Conservation (phyloP, 2,888 invertebrate genomes). For the Temnothorax rugatulus region DNA sequence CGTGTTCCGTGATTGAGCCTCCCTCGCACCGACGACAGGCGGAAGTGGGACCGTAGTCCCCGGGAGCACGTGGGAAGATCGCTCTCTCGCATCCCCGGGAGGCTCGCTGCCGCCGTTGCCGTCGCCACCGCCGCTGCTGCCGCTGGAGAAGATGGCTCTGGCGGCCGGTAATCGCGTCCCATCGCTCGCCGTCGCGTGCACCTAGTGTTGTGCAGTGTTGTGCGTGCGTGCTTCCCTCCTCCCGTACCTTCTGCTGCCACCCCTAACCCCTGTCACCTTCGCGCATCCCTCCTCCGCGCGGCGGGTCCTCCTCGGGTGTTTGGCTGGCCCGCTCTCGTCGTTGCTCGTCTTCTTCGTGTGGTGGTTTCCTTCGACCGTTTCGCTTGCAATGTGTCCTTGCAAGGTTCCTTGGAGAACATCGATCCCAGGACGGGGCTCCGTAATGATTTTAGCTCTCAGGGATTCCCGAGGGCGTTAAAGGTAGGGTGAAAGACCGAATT, state of each 20-base stretch:
- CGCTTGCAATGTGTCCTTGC: not conserved
- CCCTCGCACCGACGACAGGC: conserved; percentile 63
- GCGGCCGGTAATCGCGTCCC: conserved; percentile 68
- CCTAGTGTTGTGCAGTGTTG: conserved; percentile 60
- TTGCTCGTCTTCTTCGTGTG: not conserved
- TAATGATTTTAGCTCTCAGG: not conserved
- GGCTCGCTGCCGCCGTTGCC: not conserved
- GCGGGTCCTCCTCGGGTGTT: not conserved
- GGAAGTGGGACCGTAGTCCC: conserved; percentile 70
- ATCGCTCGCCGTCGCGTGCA: conserved; percentile 53
- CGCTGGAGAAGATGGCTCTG: conserved; percentile 72
- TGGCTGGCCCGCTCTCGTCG: not conserved
- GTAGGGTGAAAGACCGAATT: no score
- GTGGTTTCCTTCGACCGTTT: not conserved
- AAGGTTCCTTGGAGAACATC: not conserved
- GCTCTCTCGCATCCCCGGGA: conserved; percentile 54
- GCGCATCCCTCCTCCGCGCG: not conserved
- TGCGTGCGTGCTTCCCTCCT: conserved; percentile 56
- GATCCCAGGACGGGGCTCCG: not conserved
- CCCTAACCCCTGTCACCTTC: conserved; percentile 7
- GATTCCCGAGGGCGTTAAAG: not conserved
- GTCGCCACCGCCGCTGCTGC: conserved; percentile 36
- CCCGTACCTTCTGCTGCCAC: conserved; percentile 7
- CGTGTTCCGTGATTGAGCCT: conserved; percentile 76
- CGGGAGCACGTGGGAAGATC: conserved; percentile 62